Evolutionary conservation across 2,797 vertebrate genomes (phyloP), one percentile per base, ranked within the genome.

Genomic region (Xiphophorus birchmanni): DNA sequence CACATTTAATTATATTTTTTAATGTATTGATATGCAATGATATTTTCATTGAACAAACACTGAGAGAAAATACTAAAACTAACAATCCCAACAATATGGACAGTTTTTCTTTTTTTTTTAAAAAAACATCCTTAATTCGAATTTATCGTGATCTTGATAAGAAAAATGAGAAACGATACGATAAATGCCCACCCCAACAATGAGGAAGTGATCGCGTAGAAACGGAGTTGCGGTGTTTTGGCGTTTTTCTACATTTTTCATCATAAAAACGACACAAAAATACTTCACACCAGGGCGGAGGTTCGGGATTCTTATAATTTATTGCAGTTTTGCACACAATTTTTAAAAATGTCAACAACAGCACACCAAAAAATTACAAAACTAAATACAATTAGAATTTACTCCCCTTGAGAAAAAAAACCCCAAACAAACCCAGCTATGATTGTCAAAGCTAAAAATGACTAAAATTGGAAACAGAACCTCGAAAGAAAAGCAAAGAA

Each of bases 291-390:
- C 3, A 0, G 9, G 50, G 78, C 85, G 90, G 89, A 91, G 91
- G 91, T 93, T 95, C 93, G 94, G 95, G 95, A 96, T 97, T 97
- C 97, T 97, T 98, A 98, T 98, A 98, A 99, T 99, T 99, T 99
- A 99, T 99, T 99, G 98, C 98, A 99, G 97, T 99, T 72, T 99
- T 98, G 97, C 98, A 99, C 98, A 99, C 98, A 97, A 97, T 98
- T 99, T 60, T 72, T 97, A 98, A 98, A 99, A 99, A 99, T 98
- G 95, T 98, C 97, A 98, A 98, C 97, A 98, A 96, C 96, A 94
- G 97, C 98, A 99, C 98, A 97, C 97, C 97, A 98, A 98, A 96
- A 94, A 97, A 97, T 98, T 99, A 99, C 98, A 99, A 99, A 99
- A 99, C 98, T 99, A 98, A 99, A 99, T 97, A 98, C 98, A 97